Percentiles rank a stretch among this genome's conserved stretches.
These are phyloP conservation scores for Mastigias papua DNA, from an alignment of 30 jellyfish, hydroid and myxozoan species.

Conservation along the genomic window DNA sequence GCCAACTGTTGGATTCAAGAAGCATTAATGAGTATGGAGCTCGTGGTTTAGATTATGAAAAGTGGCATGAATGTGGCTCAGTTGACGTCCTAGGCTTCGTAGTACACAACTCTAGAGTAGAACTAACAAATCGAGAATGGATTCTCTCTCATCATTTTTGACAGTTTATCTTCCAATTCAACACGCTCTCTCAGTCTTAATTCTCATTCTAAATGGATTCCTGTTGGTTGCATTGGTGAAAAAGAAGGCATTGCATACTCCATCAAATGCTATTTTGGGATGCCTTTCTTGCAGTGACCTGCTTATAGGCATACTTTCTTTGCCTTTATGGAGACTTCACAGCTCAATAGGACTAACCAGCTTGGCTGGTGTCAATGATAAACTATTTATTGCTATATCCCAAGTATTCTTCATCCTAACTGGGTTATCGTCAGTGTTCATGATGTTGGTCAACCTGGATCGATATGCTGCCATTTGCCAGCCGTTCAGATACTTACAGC, in stretches of 20 bases:
- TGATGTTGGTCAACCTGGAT: constrained; percentile 23
- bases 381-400: not conserved
- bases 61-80: too few species aligned
- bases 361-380: too few species aligned
- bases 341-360: not conserved
- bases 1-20: too few species aligned
- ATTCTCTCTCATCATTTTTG: not conserved
- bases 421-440: constrained; percentile 20
- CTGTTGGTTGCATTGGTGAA: constrained; percentile 7
- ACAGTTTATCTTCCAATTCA: too few species aligned
- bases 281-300: constrained; percentile 34
- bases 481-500: constrained; percentile 24
- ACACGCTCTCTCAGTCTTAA: not conserved
- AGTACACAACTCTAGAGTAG: too few species aligned
- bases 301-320: not conserved
- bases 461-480: constrained; percentile 50
- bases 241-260: constrained; percentile 16
- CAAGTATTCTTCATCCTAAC: not conserved
- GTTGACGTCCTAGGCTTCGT: too few species aligned
- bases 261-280: constrained; percentile 43
- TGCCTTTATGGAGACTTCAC: not conserved
- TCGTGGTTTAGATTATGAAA: too few species aligned
- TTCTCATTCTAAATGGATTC: constrained; percentile 8
- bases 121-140: not conserved
- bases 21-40: too few species aligned